phyloP scores from a whole-genome alignment of 2,888 invertebrate species.

The Barypeithes pellucidus region DNA sequence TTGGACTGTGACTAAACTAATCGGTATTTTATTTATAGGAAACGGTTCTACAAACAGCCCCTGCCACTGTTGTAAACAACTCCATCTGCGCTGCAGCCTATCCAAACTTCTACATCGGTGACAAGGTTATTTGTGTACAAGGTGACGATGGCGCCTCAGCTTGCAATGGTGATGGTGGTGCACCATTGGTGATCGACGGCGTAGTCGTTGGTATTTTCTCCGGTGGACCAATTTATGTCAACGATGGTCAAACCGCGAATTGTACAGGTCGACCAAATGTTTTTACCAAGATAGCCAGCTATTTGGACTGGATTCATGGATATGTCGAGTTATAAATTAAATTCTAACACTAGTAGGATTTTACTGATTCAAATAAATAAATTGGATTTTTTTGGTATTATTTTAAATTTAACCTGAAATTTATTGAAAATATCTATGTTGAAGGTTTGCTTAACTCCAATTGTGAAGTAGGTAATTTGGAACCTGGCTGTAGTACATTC shows the following conservation, averaged over 20 bases:
- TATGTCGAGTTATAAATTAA: background rate
- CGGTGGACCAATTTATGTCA: background rate
- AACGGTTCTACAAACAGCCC: background rate
- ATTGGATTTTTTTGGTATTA: too few species aligned
- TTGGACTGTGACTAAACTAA: background rate
- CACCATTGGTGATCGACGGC: conserved; percentile 6
- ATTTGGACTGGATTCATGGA: background rate
- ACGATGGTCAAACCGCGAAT: background rate
- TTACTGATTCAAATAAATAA: too few species aligned
- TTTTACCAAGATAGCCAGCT: background rate
- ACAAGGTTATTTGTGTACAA: background rate
- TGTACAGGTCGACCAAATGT: conserved; percentile 3
- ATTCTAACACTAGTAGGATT: background rate
- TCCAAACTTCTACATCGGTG: background rate
- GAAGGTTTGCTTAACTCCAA: too few species aligned
- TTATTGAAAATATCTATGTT: too few species aligned
- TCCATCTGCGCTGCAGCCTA: conserved; percentile 7
- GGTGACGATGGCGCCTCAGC: conserved; percentile 5
- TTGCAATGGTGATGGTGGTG: conserved; percentile 8
- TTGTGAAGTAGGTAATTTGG: too few species aligned
- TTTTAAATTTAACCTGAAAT: too few species aligned
- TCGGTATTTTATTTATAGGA: conserved; percentile 3
- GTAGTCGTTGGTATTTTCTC: conserved; percentile 4
- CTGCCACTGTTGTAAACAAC: background rate
- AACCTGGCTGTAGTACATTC: too few species aligned